Evolutionary conservation across 2,113 vertebrate genomes (phyloP).

Genomic region (Neolamprologus cancellatus): DNA sequence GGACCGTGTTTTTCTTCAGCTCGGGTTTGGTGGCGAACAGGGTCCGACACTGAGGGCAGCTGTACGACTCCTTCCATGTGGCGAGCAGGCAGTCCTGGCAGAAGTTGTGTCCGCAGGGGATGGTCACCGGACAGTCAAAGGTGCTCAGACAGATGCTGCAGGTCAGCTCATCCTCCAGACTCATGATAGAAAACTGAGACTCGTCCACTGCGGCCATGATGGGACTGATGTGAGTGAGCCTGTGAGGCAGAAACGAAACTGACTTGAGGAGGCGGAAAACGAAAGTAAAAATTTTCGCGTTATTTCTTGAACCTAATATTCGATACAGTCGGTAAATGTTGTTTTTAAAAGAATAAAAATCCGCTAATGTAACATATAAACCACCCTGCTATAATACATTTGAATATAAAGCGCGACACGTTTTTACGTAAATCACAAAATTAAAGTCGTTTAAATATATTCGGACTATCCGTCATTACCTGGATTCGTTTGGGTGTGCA

Average conservation of each 20-base stretch:
- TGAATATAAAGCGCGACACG: not conserved
- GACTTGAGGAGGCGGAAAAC: not conserved
- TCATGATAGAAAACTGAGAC: no score
- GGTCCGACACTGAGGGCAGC: no score
- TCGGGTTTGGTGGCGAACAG: no score
- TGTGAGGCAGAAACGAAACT: slow-evolving; percentile 35
- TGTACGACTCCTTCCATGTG: no score
- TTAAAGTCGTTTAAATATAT: not conserved
- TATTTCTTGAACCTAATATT: not conserved
- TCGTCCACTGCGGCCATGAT: no score
- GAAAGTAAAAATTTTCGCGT: not conserved
- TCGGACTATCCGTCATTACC: not conserved
- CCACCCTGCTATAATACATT: not conserved
- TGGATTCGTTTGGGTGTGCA: not conserved
- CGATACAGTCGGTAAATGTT: accelerated
- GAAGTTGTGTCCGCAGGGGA: no score
- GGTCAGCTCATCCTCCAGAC: no score
- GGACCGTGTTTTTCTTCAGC: no score
- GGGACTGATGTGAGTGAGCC: not conserved
- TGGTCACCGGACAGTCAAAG: no score
- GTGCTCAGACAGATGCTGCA: no score
- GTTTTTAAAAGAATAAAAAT: not conserved
- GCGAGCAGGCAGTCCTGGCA: no score
- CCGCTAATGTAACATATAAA: not conserved
- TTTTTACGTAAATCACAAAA: not conserved